Evolutionary conservation across 2,888 invertebrate genomes (phyloP).

Genomic region (Drosophila tanythrix): DNA sequence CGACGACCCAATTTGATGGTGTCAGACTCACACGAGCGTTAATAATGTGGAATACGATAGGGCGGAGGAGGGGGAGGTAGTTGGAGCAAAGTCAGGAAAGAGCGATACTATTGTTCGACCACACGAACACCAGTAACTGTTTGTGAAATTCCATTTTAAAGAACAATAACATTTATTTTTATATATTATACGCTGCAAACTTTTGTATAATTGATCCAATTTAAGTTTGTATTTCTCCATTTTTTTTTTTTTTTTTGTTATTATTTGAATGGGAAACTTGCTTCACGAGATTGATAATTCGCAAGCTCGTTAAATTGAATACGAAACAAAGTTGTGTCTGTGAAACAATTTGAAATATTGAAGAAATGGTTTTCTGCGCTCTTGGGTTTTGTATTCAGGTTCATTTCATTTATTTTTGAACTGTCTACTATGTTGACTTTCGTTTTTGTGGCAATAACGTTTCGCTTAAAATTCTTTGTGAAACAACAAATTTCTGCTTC

Average conservation of each 20-base stretch:
- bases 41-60: slow-evolving; percentile 58
- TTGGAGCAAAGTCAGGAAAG: slow-evolving; percentile 17
- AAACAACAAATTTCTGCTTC: slow-evolving; percentile 26
- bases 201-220: slow-evolving; percentile 1
- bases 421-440: slow-evolving; percentile 55
- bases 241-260: not conserved
- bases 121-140: slow-evolving; percentile 31
- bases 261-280: slow-evolving; percentile 17
- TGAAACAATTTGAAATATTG: slow-evolving; percentile 23
- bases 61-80: not conserved
- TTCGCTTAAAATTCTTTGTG: slow-evolving; percentile 54
- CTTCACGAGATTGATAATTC: slow-evolving; percentile 3
- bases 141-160: slow-evolving; percentile 15
- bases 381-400: slow-evolving; percentile 28
- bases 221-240: not conserved
- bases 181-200: not conserved
- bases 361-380: slow-evolving; percentile 24
- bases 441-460: slow-evolving; percentile 59
- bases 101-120: slow-evolving; percentile 17
- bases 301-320: slow-evolving; percentile 31
- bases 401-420: slow-evolving; percentile 18
- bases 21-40: slow-evolving; percentile 78
- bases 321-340: slow-evolving; percentile 19
- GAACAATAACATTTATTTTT: not conserved
- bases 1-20: slow-evolving; percentile 76